Percentiles rank a stretch among this genome's conserved stretches.
These are phyloP conservation scores for Oxyscelio sp. DNA, from an alignment of 2,888 invertebrate species.

Conservation along the genomic window DNA sequence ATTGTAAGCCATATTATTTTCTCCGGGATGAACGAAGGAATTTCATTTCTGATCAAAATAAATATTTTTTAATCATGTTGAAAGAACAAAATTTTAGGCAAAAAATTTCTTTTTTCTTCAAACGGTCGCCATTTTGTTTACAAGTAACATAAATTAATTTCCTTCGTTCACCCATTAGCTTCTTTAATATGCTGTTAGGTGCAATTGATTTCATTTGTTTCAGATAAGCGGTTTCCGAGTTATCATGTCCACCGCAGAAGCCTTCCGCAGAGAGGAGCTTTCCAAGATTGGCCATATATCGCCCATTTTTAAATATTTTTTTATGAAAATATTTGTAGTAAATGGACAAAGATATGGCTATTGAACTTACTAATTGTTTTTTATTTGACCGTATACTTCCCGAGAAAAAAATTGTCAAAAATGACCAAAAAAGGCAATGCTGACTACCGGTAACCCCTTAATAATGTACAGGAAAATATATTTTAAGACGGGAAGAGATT, in stretches of 20 bases:
- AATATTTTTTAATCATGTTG: not conserved
- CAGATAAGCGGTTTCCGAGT: too few species aligned
- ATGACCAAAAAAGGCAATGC: not conserved
- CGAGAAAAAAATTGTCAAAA: not conserved
- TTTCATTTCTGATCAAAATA: slow-evolving; percentile 1
- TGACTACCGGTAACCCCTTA: not conserved
- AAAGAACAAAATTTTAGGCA: not conserved
- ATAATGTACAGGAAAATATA: too few species aligned
- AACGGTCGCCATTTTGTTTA: too few species aligned
- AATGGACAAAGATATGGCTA: not conserved
- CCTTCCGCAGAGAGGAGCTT: not conserved
- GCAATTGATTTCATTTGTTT: too few species aligned
- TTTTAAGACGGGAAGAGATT: too few species aligned
- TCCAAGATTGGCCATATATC: not conserved
- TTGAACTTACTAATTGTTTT: not conserved
- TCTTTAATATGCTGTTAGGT: not conserved
- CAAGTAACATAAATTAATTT: not conserved
- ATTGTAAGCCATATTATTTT: not conserved
- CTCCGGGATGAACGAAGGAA: not conserved
- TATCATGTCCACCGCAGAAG: not conserved
- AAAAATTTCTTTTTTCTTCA: slow-evolving; percentile 3
- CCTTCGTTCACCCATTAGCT: slow-evolving; percentile 2
- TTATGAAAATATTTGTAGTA: too few species aligned
- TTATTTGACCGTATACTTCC: not conserved
- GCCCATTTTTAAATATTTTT: not conserved